These are phyloP conservation scores for Himalopsyche japonica DNA, from an alignment of 2,888 invertebrate species.

Conservation along the genomic window DNA sequence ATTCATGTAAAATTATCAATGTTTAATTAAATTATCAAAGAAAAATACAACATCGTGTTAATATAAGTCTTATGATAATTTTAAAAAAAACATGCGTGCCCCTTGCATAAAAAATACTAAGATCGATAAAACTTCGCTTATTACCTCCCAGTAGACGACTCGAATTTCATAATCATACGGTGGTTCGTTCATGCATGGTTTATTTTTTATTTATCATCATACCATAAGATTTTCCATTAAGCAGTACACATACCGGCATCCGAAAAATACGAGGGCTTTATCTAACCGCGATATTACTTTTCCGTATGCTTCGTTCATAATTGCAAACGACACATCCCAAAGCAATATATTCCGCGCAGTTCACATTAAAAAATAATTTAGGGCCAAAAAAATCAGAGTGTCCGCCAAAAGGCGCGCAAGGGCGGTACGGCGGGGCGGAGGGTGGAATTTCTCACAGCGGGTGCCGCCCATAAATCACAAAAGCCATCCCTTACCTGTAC, in stretches of 20 bases:
- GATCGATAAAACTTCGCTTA: no score
- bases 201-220: background rate
- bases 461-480: slow-evolving; percentile 55
- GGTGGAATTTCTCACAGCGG: slow-evolving; percentile 48
- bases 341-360: slow-evolving; percentile 34
- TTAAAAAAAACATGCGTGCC: no score
- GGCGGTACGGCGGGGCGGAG: slow-evolving; percentile 46
- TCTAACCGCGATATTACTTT: background rate
- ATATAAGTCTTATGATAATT: no score
- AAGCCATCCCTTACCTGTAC: slow-evolving; percentile 47
- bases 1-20: no score
- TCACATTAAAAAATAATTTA: slow-evolving; percentile 41
- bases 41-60: no score
- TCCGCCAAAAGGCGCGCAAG: slow-evolving; percentile 40
- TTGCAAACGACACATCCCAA: slow-evolving; percentile 37
- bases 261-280: background rate
- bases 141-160: no score
- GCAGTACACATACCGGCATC: background rate
- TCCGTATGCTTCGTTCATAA: slow-evolving; percentile 8
- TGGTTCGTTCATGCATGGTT: background rate
- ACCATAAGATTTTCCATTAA: background rate
- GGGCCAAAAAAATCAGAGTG: slow-evolving; percentile 39
- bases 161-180: background rate
- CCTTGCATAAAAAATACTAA: no score
- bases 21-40: no score